phyloP scores from a whole-genome alignment of 2,888 invertebrate species.

The Oeneis ivallda region DNA sequence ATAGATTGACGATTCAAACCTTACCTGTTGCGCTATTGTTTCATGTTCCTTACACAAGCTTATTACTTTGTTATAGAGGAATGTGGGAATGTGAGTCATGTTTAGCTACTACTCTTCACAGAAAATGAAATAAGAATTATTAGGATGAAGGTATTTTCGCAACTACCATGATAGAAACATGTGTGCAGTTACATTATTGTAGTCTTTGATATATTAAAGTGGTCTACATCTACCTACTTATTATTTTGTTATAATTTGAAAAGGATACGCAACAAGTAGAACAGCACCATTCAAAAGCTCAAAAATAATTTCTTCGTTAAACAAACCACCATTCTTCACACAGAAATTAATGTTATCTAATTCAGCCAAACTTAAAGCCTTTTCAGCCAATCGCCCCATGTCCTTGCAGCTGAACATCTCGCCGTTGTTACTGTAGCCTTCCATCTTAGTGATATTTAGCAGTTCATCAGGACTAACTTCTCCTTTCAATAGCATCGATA shows the following conservation, averaged over 20 bases:
- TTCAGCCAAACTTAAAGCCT: conserved; percentile 76
- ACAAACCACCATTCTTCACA: conserved; percentile 68
- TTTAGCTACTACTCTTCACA: too few relatives aligned
- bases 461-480: conserved; percentile 80
- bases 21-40: too few relatives aligned
- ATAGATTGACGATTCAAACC: too few relatives aligned
- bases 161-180: too few relatives aligned
- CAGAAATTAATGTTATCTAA: conserved; percentile 59
- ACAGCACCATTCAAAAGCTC: conserved; percentile 81
- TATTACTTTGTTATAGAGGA: too few relatives aligned
- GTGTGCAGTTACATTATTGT: too few relatives aligned
- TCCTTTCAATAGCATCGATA: conserved; percentile 88
- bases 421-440: conserved; percentile 89
- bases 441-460: conserved; percentile 82
- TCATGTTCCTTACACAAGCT: too few relatives aligned
- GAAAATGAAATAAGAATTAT: too few relatives aligned
- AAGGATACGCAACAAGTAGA: conserved; percentile 85
- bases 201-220: too few relatives aligned
- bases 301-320: conserved; percentile 72
- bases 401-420: conserved; percentile 93
- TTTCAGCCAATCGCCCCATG: conserved; percentile 84
- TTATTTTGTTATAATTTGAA: conserved; percentile 41
- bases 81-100: too few relatives aligned
- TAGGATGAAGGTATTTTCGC: too few relatives aligned
- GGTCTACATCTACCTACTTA: too few relatives aligned